Evolutionary conservation across 2,113 vertebrate species (phyloP).

Genomic region (Calidris pygmaea): DNA sequence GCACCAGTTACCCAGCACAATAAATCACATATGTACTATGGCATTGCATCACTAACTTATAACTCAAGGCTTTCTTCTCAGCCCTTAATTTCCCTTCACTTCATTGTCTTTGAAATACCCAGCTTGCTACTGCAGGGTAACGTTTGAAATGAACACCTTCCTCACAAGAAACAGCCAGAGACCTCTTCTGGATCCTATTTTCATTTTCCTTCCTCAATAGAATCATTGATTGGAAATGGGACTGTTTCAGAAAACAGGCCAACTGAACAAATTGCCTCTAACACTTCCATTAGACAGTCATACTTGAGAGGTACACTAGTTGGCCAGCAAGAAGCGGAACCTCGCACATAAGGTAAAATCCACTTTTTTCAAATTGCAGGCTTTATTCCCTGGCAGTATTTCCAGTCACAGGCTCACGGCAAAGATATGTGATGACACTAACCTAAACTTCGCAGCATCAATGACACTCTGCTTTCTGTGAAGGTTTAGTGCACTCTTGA

Average conservation of each 20-base stretch:
- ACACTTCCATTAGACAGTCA: background rate
- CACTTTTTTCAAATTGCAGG: background rate
- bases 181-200: background rate
- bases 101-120: background rate
- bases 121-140: background rate
- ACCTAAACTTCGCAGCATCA: conserved; percentile 85
- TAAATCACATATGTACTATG: background rate
- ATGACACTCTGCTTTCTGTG: conserved; percentile 75
- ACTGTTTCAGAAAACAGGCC: background rate
- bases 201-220: background rate
- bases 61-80: background rate
- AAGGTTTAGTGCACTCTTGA: conserved; percentile 82
- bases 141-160: background rate
- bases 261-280: background rate
- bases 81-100: background rate
- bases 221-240: background rate
- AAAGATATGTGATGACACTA: conserved; percentile 39
- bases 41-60: background rate
- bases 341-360: background rate
- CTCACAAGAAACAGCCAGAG: background rate
- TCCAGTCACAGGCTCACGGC: background rate
- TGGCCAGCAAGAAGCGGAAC: background rate
- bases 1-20: background rate
- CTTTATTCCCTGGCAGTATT: background rate
- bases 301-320: background rate